phyloP scores from a whole-genome alignment of 1,140 invertebrate genomes.

The Cotesia vestalis region DNA sequence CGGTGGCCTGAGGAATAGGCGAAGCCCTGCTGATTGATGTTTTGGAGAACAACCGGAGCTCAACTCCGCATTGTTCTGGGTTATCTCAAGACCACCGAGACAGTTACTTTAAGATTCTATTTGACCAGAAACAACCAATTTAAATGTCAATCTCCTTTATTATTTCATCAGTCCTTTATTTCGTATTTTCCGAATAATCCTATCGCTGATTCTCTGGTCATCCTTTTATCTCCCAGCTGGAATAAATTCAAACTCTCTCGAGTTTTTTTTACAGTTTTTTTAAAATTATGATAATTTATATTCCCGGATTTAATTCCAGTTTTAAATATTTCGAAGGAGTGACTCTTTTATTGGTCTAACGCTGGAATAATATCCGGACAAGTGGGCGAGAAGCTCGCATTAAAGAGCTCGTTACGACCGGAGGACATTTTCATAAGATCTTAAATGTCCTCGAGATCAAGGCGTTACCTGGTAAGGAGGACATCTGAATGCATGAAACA shows the following conservation, averaged over 20 bases:
- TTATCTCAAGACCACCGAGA: conserved; percentile 17
- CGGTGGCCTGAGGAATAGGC: background rate
- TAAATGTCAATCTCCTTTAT: background rate
- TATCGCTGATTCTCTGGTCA: too few species aligned
- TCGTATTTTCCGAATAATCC: too few species aligned
- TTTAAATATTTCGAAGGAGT: too few species aligned
- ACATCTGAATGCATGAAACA: conserved; percentile 54
- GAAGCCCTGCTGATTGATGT: conserved; percentile 6
- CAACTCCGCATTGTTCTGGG: background rate
- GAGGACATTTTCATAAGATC: conserved; percentile 38
- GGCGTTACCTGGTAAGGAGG: conserved; percentile 44
- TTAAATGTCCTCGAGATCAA: conserved; percentile 24
- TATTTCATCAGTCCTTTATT: too few species aligned
- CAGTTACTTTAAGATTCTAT: conserved; percentile 9
- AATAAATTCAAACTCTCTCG: too few species aligned
- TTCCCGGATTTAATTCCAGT: too few species aligned
- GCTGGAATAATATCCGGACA: conserved; percentile 11
- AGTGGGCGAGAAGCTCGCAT: background rate
- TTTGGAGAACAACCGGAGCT: background rate
- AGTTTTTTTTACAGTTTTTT: too few species aligned
- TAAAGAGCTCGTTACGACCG: conserved; percentile 1
- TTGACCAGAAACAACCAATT: conserved; percentile 1
- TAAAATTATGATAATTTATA: too few species aligned
- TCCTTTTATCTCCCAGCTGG: too few species aligned
- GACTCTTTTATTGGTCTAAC: background rate